Evolutionary conservation across 2,888 invertebrate species (phyloP).

Genomic region (Adineta ricciae): DNA sequence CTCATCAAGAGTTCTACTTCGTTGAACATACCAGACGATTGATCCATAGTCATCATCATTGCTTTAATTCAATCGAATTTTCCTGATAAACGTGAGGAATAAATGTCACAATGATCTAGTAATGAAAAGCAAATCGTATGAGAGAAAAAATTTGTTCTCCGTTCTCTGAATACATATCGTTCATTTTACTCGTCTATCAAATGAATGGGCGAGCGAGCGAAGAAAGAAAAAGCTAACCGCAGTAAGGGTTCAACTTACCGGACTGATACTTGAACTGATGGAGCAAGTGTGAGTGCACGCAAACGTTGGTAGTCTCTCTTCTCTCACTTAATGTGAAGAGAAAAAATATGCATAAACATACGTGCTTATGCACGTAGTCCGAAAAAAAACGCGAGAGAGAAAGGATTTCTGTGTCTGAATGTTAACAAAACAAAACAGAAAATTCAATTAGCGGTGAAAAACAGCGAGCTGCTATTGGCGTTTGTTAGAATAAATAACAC

Average conservation of each 20-base stretch:
- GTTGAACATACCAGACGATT: neutral
- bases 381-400: neutral
- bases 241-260: neutral
- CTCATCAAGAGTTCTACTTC: neutral
- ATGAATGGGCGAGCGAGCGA: neutral
- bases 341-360: neutral
- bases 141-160: neutral
- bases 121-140: neutral
- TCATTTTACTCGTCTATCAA: neutral
- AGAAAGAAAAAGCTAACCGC: neutral
- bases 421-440: neutral
- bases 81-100: neutral
- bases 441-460: neutral
- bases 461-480: neutral
- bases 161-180: neutral
- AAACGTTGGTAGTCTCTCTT: neutral
- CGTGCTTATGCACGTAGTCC: neutral
- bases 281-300: neutral
- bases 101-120: neutral
- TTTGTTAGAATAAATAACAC: neutral
- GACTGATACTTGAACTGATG: neutral
- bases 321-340: neutral
- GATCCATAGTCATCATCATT: constrained; percentile 11
- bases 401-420: neutral
- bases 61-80: neutral